Base-by-base conservation (phyloP, 2,113 vertebrate genomes). In the Camarhynchus parvulus region DNA sequence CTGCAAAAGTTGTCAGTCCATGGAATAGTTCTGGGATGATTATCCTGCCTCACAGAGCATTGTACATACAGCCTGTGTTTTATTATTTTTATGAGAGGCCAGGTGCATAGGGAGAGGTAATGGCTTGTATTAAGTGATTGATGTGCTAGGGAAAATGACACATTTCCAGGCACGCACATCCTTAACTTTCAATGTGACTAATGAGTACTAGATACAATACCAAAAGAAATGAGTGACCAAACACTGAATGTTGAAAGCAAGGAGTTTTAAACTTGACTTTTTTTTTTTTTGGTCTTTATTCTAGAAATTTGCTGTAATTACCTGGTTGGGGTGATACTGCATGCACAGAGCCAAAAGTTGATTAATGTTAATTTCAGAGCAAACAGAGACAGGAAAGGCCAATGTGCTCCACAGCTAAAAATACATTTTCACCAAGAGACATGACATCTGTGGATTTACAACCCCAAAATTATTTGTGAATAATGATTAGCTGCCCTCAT, bases 301-400 rank as follows among this genome's bases (percentile, higher is more conserved):
- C 67, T 86, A 89, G 79, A 97, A 93, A 95, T 75, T 67, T 94
- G 76, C 87, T 95, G 64, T 94, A 95, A 96, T 97, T 96, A 96
- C 69, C 87, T 68, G 76, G 84, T 93, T 96, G 74, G 84, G 91
- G 92, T 47, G 56, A 89, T 58, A 95, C 73, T 89, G 49, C 76
- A 75, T 90, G 76, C 64, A 92, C 72, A 73, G 68, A 96, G 92
- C 47, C 80, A 95, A 92, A 88, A 95, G 73, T 87, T 96, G 97
- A 98, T 98, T 97, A 97, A 96, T 96, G 96, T 95, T 97, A 95
- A 97, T 97, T 98, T 98, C 95, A 97, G 88, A 96, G 92, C 96
- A 97, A 97, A 97, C 87, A 97, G 79, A 96, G 89, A 92, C 86
- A 92, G 76, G 93, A 96, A 97, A 97, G 90, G 47, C 88, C 90